Percentiles rank a stretch among this genome's conserved stretches.
These are phyloP conservation scores for Pentamera pediparva DNA, from an alignment of 53 echinoderm and acorn worm species.

Conservation along the genomic window DNA sequence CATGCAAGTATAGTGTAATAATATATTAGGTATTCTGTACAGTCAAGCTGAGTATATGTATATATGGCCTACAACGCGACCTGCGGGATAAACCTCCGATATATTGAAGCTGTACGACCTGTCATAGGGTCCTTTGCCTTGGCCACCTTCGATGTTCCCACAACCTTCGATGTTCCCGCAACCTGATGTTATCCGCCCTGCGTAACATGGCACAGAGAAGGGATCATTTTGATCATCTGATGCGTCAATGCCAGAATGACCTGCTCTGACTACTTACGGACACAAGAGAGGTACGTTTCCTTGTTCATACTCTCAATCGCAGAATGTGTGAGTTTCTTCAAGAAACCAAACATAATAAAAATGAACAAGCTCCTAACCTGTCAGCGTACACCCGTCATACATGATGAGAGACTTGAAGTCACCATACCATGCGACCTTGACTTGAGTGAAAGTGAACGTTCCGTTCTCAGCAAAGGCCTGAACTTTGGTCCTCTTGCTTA, in stretches of 20 bases:
- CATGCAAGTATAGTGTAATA: too few species aligned
- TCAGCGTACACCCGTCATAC: not conserved
- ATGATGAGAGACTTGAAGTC: not conserved
- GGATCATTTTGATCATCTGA: not conserved
- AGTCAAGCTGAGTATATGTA: too few species aligned
- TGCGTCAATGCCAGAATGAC: not conserved
- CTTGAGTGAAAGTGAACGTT: slow-evolving; percentile 7
- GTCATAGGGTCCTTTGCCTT: not conserved
- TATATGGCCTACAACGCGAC: not conserved
- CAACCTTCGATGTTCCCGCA: too few species aligned
- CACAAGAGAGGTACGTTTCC: not conserved
- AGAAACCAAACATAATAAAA: not conserved
- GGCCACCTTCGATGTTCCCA: not conserved
- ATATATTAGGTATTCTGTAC: too few species aligned
- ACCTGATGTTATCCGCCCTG: not conserved
- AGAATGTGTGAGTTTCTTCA: not conserved
- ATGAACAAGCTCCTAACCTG: not conserved
- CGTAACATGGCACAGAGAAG: not conserved
- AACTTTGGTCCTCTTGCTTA: slow-evolving; percentile 23
- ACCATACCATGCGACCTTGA: slow-evolving; percentile 14
- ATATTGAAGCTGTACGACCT: not conserved
- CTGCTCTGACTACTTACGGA: not conserved
- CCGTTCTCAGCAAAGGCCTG: slow-evolving; percentile 22
- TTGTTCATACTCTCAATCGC: not conserved
- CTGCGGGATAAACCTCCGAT: not conserved